phyloP scores from a whole-genome alignment of 1,140 invertebrate genomes.

The Ceratosolen solmsi region DNA sequence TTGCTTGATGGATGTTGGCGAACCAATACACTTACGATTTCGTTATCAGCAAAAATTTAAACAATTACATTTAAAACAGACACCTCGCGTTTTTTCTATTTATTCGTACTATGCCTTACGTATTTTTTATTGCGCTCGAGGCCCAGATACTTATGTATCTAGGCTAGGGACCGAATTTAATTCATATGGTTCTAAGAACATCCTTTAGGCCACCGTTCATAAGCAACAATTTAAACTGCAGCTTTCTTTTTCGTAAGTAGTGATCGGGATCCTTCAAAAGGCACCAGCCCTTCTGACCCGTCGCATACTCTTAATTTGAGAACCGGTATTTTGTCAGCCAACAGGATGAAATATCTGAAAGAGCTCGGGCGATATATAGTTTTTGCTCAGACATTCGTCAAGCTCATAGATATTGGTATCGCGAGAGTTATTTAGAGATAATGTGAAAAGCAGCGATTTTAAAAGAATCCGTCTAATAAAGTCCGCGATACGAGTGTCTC shows the following conservation, averaged over 20 bases:
- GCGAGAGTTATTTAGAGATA: not conserved
- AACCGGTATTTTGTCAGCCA: slow-evolving; percentile 30
- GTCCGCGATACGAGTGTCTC: too few relatives aligned
- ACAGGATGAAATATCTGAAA: slow-evolving; percentile 21
- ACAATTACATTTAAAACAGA: not conserved
- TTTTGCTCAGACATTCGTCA: not conserved
- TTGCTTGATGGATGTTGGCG: not conserved
- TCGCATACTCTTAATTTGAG: slow-evolving; percentile 31
- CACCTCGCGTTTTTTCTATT: not conserved
- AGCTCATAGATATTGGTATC: not conserved
- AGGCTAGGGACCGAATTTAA: not conserved
- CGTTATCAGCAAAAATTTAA: not conserved
- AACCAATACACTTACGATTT: not conserved
- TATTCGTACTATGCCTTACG: not conserved
- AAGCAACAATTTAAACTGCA: slow-evolving; percentile 45
- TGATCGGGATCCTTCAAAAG: slow-evolving; percentile 24
- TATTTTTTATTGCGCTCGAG: too few relatives aligned
- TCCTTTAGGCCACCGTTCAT: not conserved
- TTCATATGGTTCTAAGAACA: not conserved
- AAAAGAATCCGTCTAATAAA: not conserved
- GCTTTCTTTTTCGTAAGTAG: not conserved
- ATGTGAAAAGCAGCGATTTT: not conserved
- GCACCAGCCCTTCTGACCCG: not conserved
- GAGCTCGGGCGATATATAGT: not conserved
- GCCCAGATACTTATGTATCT: not conserved